Evolutionary conservation across 2,888 invertebrate species (phyloP).

Genomic region (Caenorhabditis sinica): DNA sequence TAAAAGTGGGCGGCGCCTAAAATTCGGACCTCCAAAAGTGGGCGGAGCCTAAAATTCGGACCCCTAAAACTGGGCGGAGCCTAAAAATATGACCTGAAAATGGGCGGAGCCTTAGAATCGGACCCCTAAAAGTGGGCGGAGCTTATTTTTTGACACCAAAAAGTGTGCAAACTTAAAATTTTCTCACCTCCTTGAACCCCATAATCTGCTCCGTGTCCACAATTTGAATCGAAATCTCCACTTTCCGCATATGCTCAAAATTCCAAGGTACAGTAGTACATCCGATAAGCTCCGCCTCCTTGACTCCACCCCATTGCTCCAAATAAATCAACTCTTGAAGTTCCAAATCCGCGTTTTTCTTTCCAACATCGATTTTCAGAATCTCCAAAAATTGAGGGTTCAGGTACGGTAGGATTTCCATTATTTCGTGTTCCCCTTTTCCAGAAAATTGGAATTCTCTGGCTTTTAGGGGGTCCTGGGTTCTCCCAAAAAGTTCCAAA

Average conservation of each 20-base stretch:
- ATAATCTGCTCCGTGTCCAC: not conserved
- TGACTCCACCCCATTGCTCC: conserved; percentile 6
- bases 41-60: no score
- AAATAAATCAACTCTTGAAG: not conserved
- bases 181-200: not conserved
- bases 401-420: not conserved
- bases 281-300: conserved; percentile 19
- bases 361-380: conserved; percentile 11
- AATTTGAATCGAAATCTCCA: conserved; percentile 7
- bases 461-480: not conserved
- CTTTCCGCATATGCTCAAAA: not conserved
- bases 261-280: not conserved
- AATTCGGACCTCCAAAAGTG: no score
- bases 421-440: conserved; percentile 3
- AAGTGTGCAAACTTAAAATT: not conserved
- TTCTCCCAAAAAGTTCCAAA: not conserved
- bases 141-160: not conserved
- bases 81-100: no score
- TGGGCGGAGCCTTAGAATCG: no score
- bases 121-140: no score
- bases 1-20: no score
- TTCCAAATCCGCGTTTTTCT: not conserved
- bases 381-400: not conserved
- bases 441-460: not conserved
- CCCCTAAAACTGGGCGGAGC: no score